These are phyloP conservation scores for Nasonia vitripennis DNA, from an alignment of 1,140 invertebrate species.

Conservation along the genomic window DNA sequence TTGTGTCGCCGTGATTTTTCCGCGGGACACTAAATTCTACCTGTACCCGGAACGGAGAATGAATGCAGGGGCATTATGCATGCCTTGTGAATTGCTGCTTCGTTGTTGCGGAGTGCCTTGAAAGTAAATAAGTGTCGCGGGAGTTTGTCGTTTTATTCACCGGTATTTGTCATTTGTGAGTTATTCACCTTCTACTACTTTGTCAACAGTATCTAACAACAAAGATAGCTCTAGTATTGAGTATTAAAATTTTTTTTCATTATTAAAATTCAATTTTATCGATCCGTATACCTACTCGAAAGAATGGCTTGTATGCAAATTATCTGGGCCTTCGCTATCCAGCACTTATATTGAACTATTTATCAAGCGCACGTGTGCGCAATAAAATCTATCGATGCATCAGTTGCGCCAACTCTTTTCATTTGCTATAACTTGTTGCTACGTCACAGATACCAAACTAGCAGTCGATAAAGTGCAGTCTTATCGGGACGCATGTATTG, in stretches of 20 bases:
- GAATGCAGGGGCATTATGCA: neutral
- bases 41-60: neutral
- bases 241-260: no score
- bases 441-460: neutral
- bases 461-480: neutral
- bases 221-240: no score
- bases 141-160: neutral
- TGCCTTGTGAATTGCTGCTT: neutral
- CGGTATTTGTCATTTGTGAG: neutral
- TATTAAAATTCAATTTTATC: no score
- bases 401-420: neutral
- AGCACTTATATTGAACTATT: neutral
- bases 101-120: neutral
- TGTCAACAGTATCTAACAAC: no score
- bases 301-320: neutral
- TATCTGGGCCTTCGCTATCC: neutral
- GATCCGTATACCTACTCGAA: no score
- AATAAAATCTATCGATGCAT: constrained; percentile 11
- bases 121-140: neutral
- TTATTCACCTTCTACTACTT: neutral
- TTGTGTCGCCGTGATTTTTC: neutral
- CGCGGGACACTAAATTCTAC: neutral
- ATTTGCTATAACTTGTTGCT: neutral
- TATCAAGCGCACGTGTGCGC: neutral
- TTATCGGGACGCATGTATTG: neutral